A percentile compares a stretch with the other conserved stretches of the same genome.
Conservation (phyloP, 2,113 vertebrate genomes). For the Zosterops lateralis region DNA sequence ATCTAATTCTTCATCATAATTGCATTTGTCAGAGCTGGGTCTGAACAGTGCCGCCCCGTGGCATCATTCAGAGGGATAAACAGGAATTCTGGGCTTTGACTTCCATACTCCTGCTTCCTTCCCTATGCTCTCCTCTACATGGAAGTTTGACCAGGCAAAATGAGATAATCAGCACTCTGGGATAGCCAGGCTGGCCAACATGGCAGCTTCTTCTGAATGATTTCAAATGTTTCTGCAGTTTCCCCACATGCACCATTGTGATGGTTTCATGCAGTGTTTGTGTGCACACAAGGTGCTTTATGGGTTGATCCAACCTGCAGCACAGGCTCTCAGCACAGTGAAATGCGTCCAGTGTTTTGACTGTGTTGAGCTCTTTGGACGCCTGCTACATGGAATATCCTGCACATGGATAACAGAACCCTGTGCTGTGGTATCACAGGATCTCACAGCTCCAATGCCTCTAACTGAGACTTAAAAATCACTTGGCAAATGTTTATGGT, state of each 20-base stretch:
- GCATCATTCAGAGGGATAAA: neutral
- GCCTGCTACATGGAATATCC: rapidly evolving
- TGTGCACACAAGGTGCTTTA: rapidly evolving
- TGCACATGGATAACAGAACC: neutral
- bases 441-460: neutral
- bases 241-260: rapidly evolving
- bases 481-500: rapidly evolving
- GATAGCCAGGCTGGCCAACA: neutral
- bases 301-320: rapidly evolving
- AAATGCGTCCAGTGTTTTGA: neutral
- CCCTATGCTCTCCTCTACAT: rapidly evolving
- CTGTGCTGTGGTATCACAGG: neutral
- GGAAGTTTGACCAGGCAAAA: neutral
- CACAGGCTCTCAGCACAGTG: neutral
- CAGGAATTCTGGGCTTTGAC: neutral
- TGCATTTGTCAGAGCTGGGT: neutral
- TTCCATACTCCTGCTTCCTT: rapidly evolving
- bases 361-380: too few relatives aligned
- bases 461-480: neutral
- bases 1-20: neutral
- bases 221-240: neutral
- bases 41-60: neutral
- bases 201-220: neutral
- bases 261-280: rapidly evolving
- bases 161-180: rapidly evolving